Evolutionary conservation across 2,113 vertebrate genomes (phyloP), one percentile per base, ranked within the genome.

Genomic region (Syngnathus scovelli): DNA sequence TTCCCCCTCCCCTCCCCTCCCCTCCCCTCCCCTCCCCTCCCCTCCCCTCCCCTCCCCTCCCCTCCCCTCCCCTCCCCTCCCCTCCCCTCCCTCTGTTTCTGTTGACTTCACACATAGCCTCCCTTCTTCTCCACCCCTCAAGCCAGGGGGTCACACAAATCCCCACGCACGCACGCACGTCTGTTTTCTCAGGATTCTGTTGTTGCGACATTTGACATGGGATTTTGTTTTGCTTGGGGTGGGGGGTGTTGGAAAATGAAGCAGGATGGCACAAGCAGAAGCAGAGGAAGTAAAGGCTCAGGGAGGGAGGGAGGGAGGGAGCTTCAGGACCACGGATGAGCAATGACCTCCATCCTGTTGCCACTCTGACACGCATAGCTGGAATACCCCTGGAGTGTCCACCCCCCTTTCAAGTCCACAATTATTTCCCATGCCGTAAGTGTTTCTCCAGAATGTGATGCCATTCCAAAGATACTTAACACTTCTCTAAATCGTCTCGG

Each of bases 351-450:
- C 33, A 16, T 83, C 66, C 86, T 89, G 86, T 82, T 86, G 70
- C 66, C 12, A 65, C 69, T 88, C 84, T 23, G 86, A 89, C 85
- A 89, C 69, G 85, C 88, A 92, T 91, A 69, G 80, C 69, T 91
- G 78, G 65, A 89, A 89, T 90, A 78, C 77, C 13, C 75, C 48
- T 33, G 1, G 55, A 33, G 38, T 70, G 69, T 46, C 36, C 63
- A 37, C 67, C 46, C 46, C 59, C 27, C 27, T 16, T 54, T 52
- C 36, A 64, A 64, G 9, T 64, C 67, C 39, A 67, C 56, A 6
- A 3, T 62, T 67, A 13, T 7, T 39, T 21, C 38, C 39, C 51
- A 67, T 37, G 21, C 19, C 15, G 41, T 5, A 6, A 51, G 61
- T 41, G 61, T 36, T 46, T 9, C 33, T 59, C 48, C n/a, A 44